Base-by-base conservation (phyloP, 1,140 invertebrate species). In the Zaprionus tsacasi region DNA sequence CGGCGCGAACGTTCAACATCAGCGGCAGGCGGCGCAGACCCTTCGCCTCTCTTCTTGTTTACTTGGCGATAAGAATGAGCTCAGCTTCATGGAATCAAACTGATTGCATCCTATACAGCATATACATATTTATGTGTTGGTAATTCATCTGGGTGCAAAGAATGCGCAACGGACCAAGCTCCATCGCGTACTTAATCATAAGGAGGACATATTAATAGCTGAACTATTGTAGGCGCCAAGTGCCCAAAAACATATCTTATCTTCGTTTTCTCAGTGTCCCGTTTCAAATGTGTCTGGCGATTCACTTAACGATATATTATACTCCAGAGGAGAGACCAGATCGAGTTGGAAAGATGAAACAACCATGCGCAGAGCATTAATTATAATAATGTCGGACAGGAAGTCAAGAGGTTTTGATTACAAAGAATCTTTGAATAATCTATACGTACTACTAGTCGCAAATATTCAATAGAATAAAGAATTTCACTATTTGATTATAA, bases 201-300 rank as follows among this genome's bases (percentile, higher is more conserved):
- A 6, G 25, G 13, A 21, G n/a, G 35, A 40, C 59, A 70, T 33
- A 58, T 70, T 70, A 59, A 64, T 75, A 55, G 40, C 11, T 35
- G 45, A 25, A 36, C 45, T 56, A 52, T 13, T 6, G 13, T 25
- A 8, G 56, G 21, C 56, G 56, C 33, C 56, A 58, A 40, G 21
- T 56, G 25, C 64, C 64, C 6, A 66, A 66, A 66, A 55, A 21
- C 61, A 27, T 55, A 7, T n/a, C 40, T 75, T 70, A 75, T 75
- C 72, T 50, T 35, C n/a, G 38, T 12, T 10, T 13, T 35, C 67
- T 70, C 50, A 67, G 67, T 70, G 69, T 67, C 70, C 70, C 72
- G 63, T 0, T 67, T 48, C 40, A 70, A 57, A 70, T 36, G 59
- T 65, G 67, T 70, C 72, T 75, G 70, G 72, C 35, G 27, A 70